Evolutionary conservation across 1,140 invertebrate species (phyloP).

Genomic region (Trichonephila clavipes): DNA sequence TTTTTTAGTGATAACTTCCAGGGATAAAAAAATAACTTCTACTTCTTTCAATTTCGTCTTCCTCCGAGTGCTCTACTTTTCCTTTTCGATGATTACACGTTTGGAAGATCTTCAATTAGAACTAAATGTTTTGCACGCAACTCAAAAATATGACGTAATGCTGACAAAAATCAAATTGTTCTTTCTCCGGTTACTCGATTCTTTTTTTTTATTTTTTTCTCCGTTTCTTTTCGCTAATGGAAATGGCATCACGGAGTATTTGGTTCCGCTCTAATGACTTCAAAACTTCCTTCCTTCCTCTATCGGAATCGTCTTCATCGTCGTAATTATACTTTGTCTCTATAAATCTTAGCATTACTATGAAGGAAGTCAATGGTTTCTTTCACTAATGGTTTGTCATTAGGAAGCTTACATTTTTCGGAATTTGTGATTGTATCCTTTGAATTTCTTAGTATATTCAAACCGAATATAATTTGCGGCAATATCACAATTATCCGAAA

Average conservation of each 20-base stretch:
- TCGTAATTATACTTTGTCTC: background rate
- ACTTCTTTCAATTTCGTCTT: no score
- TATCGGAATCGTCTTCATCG: background rate
- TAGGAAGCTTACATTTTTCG: background rate
- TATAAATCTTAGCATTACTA: background rate
- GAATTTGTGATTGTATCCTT: background rate
- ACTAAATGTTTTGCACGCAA: conserved; percentile 24
- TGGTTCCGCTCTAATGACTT: conserved; percentile 8
- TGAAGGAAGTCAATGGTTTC: no score
- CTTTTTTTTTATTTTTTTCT: background rate
- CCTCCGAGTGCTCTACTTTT: background rate
- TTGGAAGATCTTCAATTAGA: background rate
- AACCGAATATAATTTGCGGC: no score
- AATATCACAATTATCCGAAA: no score
- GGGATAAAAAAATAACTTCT: no score
- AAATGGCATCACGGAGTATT: conserved; percentile 15
- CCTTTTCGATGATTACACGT: background rate
- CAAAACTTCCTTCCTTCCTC: background rate
- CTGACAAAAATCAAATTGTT: conserved; percentile 23
- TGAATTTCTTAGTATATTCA: background rate
- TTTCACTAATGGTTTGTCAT: background rate
- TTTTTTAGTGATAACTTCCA: no score
- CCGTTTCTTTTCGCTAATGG: background rate
- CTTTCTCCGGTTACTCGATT: background rate
- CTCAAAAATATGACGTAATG: conserved; percentile 27